Evolutionary conservation across 1,140 invertebrate genomes (phyloP), one percentile per base, ranked within the genome.

Genomic region (Drosophila ananassae): DNA sequence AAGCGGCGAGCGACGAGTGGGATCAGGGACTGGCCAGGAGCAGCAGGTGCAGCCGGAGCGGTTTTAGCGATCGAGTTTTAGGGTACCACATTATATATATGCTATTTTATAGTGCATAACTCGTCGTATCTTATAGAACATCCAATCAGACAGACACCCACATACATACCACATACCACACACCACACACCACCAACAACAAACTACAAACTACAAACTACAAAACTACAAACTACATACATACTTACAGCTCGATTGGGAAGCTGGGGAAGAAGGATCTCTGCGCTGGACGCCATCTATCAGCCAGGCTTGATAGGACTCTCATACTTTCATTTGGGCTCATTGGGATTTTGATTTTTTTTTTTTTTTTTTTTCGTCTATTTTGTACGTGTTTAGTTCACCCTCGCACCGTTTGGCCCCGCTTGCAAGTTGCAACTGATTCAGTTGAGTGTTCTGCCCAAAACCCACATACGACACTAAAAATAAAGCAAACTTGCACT

Each of bases 41-140:
- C 17, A 22, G 30, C 17, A 13, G 41, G 24, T 17, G 17, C 13
- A 37, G 44, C 44, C 22, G 32, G 39, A 24, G 37, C 21, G 9
- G 2, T 13, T 34, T 34, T 34, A 28, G 63, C n/a, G 51, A 64
- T 64, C 63, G 61, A 79, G 74, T 82, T 66, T 79, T 79, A 72
- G 64, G 71, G 71, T 83, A 83, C 62, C 58, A 79, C 54, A 79
- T 64, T 41, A 84, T 68, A 73, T 66, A 73, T 56, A 80, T 80
- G 72, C 77, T 85, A 85, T 84, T 85, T 76, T 67, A 83, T 83
- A 85, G 77, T 77, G 79, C 81, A 85, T 71, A 74, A 81, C 60
- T 85, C 73, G 76, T 73, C 72, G 81, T 79, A 84, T 83, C 77
- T 78, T 64, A 68, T 66, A 73, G 53, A 55, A 62, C 41, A 55